Base-by-base conservation (phyloP, 2,888 invertebrate genomes). In the Stenotaenia linearis region DNA sequence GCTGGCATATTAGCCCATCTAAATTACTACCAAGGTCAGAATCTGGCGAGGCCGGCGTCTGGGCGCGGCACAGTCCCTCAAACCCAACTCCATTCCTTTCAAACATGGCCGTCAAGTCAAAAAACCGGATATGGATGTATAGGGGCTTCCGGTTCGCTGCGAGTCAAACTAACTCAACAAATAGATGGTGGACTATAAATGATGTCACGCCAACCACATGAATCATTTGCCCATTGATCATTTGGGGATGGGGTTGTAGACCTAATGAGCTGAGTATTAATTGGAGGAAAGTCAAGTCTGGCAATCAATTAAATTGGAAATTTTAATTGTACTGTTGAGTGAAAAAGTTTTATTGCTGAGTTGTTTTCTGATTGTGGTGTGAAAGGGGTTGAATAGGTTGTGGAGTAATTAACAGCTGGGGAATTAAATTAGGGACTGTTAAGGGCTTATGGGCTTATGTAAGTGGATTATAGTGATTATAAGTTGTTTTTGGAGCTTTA, bases 1-100 rank as follows among this genome's bases (percentile, higher is more conserved):
- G 25, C 61, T 61, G 61, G 61, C 61, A 25, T 61, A 61, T 61
- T 61, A 61, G 61, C 61, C 61, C 23, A 61, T 61, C 61, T 61
- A 61, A 61, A 61, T 61, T 61, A 61, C 61, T 15, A 61, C 61
- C 61, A 61, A 61, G 61, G 61, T 61, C 61, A 61, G 25, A 61
- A 61, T 23, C 23, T 25, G 28, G 10, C 61, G 61, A 61, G 61
- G 61, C 23, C 23, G 61, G 61, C 28, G 61, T 61, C 61, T n/a
- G 61, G 61, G 61, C 61, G 61, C 61, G 61, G 61, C 61, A 6
- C 32, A 4, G 32, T 40, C 5, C 45, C 6, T 25, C 25, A 25
- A 23, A 15, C 23, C 1, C 56, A n/a, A n/a, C n/a, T n/a, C n/a
- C 56, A 56, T 56, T 56, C 56, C 56, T 23, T 56, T 56, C 56